These are phyloP conservation scores for Bombycilla garrulus DNA, from an alignment of 2,113 vertebrate species.

Conservation along the genomic window DNA sequence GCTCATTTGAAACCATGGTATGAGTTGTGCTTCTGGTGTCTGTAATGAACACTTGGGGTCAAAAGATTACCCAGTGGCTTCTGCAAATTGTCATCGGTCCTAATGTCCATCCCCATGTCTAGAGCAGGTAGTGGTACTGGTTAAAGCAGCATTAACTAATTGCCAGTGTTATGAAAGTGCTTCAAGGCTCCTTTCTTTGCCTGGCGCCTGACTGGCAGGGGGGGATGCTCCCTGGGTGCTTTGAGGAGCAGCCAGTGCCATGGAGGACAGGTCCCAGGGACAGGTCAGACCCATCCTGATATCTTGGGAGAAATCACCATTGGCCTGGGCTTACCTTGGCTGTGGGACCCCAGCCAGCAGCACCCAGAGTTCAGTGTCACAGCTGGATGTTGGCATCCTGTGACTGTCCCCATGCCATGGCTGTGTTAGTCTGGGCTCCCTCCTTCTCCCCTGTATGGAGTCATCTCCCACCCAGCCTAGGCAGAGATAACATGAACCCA, in stretches of 20 bases:
- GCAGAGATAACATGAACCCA: neutral
- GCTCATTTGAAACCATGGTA: neutral
- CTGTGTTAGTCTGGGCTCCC: neutral
- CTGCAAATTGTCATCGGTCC: neutral
- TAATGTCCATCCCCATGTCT: neutral
- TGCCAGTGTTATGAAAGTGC: neutral
- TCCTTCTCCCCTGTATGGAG: neutral
- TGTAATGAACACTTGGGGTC: neutral
- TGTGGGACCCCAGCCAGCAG: neutral
- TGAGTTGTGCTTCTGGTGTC: neutral
- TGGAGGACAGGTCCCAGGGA: fast-evolving
- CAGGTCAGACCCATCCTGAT: neutral
- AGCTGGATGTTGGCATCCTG: fast-evolving
- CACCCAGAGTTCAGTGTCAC: neutral
- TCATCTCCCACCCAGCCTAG: neutral
- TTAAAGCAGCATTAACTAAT: neutral
- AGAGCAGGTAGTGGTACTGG: neutral
- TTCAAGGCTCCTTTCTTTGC: neutral
- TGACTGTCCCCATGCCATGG: neutral
- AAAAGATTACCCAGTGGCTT: neutral
- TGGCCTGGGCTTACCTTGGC: neutral
- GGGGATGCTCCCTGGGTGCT: neutral
- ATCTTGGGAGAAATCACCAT: neutral
- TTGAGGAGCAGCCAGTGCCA: neutral
- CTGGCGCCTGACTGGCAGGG: neutral